Conservation (phyloP, 2,888 invertebrate species). For the Apamea monoglypha region DNA sequence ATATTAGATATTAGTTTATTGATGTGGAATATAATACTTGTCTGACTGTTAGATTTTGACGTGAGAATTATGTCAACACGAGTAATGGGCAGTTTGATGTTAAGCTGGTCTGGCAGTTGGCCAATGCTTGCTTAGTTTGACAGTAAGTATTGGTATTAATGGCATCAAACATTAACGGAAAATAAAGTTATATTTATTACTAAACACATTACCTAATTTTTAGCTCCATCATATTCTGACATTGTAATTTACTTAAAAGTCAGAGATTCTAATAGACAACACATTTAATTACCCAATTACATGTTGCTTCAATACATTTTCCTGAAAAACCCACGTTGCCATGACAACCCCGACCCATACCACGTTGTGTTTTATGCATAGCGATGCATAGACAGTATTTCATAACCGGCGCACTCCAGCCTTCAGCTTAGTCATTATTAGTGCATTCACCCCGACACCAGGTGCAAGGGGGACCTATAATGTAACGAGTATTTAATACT, state of each 20-base stretch:
- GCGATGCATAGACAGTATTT: conserved; percentile 57
- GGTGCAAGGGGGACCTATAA: conserved; percentile 52
- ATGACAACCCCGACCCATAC: neutral
- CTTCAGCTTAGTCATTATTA: conserved; percentile 60
- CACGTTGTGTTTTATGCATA: conserved; percentile 18
- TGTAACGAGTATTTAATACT: conserved; percentile 52
- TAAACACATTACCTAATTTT: conserved; percentile 15
- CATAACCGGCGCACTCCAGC: conserved; percentile 53
- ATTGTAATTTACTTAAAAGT: neutral
- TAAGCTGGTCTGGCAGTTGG: conserved; percentile 20
- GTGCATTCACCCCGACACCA: conserved; percentile 66
- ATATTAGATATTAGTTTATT: conserved; percentile 12
- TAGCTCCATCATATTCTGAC: neutral
- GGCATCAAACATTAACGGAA: conserved; percentile 25
- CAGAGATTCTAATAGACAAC: neutral
- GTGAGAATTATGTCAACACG: conserved; percentile 36
- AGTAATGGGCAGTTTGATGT: conserved; percentile 16
- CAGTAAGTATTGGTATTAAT: conserved; percentile 41
- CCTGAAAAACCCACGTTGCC: conserved; percentile 14
- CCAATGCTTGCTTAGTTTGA: conserved; percentile 37
- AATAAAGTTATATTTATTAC: conserved; percentile 36
- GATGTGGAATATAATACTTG: conserved; percentile 16
- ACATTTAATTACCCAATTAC: neutral
- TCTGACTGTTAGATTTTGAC: conserved; percentile 5
- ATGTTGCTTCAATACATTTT: neutral